Conservation (phyloP, 2,888 invertebrate genomes). For the Orgyia antiqua region DNA sequence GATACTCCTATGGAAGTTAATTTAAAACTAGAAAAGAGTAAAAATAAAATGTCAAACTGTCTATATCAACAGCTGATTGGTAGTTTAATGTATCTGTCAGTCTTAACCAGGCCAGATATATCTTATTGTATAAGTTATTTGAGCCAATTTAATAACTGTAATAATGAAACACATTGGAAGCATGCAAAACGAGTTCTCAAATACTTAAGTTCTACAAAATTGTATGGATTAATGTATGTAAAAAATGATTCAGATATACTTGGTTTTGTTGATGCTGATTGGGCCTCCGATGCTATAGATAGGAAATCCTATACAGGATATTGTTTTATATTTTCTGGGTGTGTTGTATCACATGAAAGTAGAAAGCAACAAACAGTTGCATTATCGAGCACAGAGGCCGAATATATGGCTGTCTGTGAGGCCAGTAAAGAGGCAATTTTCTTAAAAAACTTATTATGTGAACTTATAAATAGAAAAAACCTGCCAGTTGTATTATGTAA, state of each 20-base stretch:
- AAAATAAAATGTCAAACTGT: too few relatives aligned
- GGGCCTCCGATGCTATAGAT: not conserved
- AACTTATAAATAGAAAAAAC: too few relatives aligned
- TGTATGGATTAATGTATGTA: not conserved
- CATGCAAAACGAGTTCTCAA: not conserved
- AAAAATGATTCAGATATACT: constrained; percentile 1
- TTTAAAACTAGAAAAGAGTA: too few relatives aligned
- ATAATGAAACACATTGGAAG: not conserved
- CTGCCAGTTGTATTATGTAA: too few relatives aligned
- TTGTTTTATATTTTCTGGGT: not conserved
- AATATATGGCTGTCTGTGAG: too few relatives aligned
- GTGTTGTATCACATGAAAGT: too few relatives aligned
- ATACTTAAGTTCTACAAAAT: not conserved
- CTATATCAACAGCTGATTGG: too few relatives aligned
- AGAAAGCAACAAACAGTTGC: too few relatives aligned
- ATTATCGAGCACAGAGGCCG: too few relatives aligned
- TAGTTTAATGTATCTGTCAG: too few relatives aligned
- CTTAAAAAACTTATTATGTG: too few relatives aligned
- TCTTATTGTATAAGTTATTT: not conserved
- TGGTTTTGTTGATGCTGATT: constrained; percentile 1
- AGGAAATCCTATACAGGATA: too few relatives aligned
- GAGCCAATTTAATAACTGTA: not conserved
- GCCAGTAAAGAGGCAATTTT: not conserved
- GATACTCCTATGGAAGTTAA: constrained; percentile 23
- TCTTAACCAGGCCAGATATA: not conserved